A percentile compares a stretch with the other conserved stretches of the same genome.
These are phyloP conservation scores for Delphinapterus leucas DNA, from an alignment of 2,113 vertebrate genomes.

Conservation along the genomic window DNA sequence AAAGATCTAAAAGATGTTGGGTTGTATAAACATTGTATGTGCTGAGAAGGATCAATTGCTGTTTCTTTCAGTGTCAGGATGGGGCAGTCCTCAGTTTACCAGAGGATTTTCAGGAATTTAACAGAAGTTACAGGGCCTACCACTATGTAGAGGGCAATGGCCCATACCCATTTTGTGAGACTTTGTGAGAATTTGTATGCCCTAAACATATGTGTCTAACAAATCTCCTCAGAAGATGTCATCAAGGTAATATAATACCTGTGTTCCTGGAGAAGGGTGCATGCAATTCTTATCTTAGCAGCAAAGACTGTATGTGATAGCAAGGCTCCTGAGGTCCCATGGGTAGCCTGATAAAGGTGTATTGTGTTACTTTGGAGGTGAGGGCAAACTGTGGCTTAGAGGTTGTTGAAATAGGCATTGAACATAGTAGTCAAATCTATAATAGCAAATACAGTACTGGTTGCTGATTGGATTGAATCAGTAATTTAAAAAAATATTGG, in stretches of 20 bases:
- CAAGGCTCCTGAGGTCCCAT: neutral
- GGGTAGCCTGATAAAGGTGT: neutral
- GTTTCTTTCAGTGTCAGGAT: too few relatives aligned
- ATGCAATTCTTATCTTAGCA: neutral
- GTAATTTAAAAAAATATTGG: neutral
- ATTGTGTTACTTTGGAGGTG: neutral
- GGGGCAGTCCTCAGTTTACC: neutral
- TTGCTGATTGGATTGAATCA: neutral
- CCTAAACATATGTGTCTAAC: neutral
- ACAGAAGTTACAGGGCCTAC: neutral
- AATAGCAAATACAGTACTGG: neutral
- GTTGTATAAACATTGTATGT: neutral
- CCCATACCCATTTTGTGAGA: neutral
- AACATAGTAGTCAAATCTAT: neutral
- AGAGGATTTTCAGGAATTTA: neutral
- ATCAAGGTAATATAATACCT: too few relatives aligned
- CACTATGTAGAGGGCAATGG: too few relatives aligned
- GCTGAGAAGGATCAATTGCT: neutral
- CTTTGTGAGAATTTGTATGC: neutral
- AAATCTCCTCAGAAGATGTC: neutral
- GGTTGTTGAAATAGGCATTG: neutral
- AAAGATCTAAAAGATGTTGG: neutral
- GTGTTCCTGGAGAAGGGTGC: neutral
- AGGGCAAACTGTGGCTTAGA: neutral
- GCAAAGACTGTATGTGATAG: neutral